Conservation (phyloP, 2,797 vertebrate species). For the Myotis daubentonii region DNA sequence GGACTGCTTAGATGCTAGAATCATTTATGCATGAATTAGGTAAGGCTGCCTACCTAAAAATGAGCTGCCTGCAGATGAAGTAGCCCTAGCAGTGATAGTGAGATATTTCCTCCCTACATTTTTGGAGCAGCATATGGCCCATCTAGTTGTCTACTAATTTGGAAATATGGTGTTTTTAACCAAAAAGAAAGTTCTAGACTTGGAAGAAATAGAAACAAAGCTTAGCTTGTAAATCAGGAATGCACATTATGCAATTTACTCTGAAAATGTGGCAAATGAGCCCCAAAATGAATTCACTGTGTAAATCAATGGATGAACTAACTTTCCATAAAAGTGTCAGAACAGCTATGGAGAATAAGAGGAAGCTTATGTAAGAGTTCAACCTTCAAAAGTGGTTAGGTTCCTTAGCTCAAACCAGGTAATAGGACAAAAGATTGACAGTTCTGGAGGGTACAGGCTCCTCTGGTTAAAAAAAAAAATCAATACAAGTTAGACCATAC, state of each 20-base stretch:
- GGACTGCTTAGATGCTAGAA: background rate
- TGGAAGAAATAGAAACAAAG: conserved; percentile 69
- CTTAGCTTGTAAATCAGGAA: conserved; percentile 58
- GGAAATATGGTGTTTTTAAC: conserved; percentile 58
- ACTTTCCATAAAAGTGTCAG: conserved; percentile 73
- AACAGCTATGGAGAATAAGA: conserved; percentile 75
- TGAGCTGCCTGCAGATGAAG: background rate
- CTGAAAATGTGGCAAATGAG: conserved; percentile 30
- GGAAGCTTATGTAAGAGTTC: conserved; percentile 78
- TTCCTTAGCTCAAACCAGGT: conserved; percentile 71
- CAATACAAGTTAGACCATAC: background rate
- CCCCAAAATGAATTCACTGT: conserved; percentile 45
- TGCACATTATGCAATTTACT: conserved; percentile 65
- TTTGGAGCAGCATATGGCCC: background rate
- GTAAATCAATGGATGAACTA: conserved; percentile 48
- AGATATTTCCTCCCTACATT: background rate
- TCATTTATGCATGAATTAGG: background rate
- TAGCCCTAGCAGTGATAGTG: background rate
- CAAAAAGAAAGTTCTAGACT: conserved; percentile 50
- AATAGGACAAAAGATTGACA: conserved; percentile 78
- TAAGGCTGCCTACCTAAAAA: background rate
- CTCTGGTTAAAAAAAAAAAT: background rate
- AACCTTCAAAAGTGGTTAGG: conserved; percentile 72
- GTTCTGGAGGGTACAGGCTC: conserved; percentile 39
- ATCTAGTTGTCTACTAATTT: conserved; percentile 36